Conservation (phyloP, 2,797 vertebrate genomes). For the Gallinago nigripennis region DNA sequence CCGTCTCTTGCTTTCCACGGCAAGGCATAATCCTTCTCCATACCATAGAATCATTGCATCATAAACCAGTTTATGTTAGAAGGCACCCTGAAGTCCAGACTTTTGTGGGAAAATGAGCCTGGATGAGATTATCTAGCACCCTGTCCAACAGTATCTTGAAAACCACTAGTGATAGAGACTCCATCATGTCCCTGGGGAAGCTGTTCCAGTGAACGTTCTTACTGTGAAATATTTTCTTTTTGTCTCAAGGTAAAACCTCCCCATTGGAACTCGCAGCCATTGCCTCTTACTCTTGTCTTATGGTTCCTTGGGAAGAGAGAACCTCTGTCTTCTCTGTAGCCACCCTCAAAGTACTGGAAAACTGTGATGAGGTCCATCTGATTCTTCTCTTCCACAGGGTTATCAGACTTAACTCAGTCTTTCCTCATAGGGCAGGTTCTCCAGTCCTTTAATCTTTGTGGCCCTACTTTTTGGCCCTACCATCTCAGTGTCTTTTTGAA, state of each 20-base stretch:
- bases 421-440: neutral
- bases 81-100: neutral
- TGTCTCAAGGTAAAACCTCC: neutral
- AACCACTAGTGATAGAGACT: neutral
- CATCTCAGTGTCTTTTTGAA: neutral
- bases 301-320: neutral
- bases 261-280: neutral
- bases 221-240: neutral
- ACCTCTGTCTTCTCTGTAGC: neutral
- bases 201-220: neutral
- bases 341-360: neutral
- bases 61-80: neutral
- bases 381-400: neutral
- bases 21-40: neutral
- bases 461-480: neutral
- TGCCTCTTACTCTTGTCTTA: neutral
- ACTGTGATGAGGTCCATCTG: neutral
- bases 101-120: neutral
- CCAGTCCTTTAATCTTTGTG: neutral
- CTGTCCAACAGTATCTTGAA: neutral
- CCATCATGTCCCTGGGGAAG: neutral
- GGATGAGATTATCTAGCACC: neutral
- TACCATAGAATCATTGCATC: neutral
- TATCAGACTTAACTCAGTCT: neutral
- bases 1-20: neutral